Evolutionary conservation across 2,113 vertebrate species (phyloP).

Genomic region (Sardina pilchardus): DNA sequence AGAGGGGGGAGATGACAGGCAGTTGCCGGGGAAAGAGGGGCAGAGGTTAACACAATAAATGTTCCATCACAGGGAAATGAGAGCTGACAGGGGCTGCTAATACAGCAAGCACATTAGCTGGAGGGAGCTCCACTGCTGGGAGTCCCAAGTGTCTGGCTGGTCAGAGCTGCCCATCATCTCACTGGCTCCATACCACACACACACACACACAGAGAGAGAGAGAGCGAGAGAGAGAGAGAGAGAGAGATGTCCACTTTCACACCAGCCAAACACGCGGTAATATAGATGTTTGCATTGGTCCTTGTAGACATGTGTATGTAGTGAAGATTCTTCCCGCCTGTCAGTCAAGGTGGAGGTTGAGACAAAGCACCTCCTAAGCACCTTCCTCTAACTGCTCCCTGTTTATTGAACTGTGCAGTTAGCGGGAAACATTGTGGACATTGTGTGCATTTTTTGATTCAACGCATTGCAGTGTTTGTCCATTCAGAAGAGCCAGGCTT

Average conservation of each 20-base stretch:
- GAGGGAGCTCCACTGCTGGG: neutral
- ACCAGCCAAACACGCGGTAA: neutral
- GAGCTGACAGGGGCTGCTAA: conserved; percentile 35
- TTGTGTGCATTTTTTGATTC: neutral
- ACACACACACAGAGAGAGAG: conserved; percentile 28
- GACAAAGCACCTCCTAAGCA: neutral
- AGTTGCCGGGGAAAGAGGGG: conserved; percentile 13
- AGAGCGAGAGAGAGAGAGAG: neutral
- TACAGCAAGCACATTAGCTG: conserved; percentile 25
- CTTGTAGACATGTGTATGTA: neutral
- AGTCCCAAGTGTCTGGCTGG: neutral
- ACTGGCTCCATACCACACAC: neutral
- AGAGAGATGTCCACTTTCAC: neutral
- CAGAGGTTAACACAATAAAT: conserved; percentile 43
- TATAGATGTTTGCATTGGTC: neutral
- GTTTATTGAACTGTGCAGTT: neutral
- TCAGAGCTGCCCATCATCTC: neutral
- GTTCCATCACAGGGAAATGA: conserved; percentile 35
- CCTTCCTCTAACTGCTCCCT: too few species aligned
- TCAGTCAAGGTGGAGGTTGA: neutral
- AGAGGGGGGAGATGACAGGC: conserved; percentile 25
- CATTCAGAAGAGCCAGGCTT: neutral
- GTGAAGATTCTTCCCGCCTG: neutral
- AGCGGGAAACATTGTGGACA: neutral
- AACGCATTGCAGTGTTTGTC: neutral